A percentile compares a stretch with the other conserved stretches of the same genome.
phyloP scores from a whole-genome alignment of 2,888 invertebrate genomes.

The Papilio protenor region DNA sequence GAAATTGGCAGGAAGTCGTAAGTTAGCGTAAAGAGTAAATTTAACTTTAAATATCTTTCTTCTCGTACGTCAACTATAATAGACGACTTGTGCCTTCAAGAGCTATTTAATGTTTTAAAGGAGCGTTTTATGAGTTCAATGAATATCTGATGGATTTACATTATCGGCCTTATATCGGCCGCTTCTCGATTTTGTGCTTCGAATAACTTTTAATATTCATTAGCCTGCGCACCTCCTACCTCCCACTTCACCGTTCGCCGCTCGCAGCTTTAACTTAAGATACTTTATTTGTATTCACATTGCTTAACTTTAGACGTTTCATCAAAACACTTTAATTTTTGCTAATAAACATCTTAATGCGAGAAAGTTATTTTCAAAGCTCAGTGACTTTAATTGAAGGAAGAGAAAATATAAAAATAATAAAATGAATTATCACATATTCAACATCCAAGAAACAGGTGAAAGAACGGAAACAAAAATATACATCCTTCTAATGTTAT shows the following conservation, averaged over 20 bases:
- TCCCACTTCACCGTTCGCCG: not conserved
- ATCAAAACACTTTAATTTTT: not conserved
- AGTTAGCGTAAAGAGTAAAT: no score
- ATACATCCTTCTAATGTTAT: no score
- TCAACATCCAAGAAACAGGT: not conserved
- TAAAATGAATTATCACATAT: not conserved
- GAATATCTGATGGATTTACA: constrained; percentile 11
- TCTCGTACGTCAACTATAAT: not conserved
- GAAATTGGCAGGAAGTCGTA: no score
- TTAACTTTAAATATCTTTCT: not conserved
- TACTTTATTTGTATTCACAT: not conserved
- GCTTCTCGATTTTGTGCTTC: constrained; percentile 12
- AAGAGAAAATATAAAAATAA: not conserved
- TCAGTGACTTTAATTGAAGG: not conserved
- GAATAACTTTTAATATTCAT: constrained; percentile 25
- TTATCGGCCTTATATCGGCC: constrained; percentile 12
- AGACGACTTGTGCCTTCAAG: not conserved
- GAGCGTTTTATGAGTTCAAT: constrained; percentile 6
- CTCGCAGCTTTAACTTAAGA: not conserved
- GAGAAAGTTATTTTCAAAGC: not conserved
- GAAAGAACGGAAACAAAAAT: not conserved
- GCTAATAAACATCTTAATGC: not conserved
- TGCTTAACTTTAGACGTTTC: not conserved
- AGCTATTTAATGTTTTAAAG: not conserved
- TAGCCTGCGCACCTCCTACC: not conserved